A percentile compares a stretch with the other conserved stretches of the same genome.
Evolutionary conservation across 2,888 invertebrate species (phyloP).

Genomic region (Trissolcus japonicus): DNA sequence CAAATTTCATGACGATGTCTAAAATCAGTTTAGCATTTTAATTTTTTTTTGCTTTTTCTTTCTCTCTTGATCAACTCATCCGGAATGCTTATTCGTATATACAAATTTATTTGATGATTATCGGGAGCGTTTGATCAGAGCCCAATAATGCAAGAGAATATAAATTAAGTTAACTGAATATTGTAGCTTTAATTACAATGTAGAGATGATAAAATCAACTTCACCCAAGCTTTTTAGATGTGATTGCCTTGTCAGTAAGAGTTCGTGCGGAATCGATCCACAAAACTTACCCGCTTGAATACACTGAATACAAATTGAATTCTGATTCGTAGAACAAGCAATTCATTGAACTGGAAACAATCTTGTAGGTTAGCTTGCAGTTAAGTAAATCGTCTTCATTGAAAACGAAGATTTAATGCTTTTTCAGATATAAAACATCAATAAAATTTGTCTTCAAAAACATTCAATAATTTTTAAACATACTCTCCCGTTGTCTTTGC

Average conservation of each 20-base stretch:
- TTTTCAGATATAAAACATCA: constrained; percentile 41
- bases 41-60: no score
- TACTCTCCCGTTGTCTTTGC: not conserved
- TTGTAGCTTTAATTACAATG: constrained; percentile 47
- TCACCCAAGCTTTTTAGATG: constrained; percentile 49
- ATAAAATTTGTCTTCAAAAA: constrained; percentile 41
- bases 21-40: no score
- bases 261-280: constrained; percentile 55
- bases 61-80: no score
- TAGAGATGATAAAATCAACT: constrained; percentile 45
- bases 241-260: constrained; percentile 54
- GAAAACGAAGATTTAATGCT: constrained; percentile 52
- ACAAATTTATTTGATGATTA: not conserved
- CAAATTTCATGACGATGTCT: no score
- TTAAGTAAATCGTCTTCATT: constrained; percentile 53
- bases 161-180: constrained; percentile 33
- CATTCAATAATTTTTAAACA: constrained; percentile 18
- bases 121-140: constrained; percentile 5
- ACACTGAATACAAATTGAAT: constrained; percentile 56
- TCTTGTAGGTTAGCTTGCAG: constrained; percentile 53
- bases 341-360: constrained; percentile 56
- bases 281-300: constrained; percentile 56
- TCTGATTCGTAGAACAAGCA: constrained; percentile 58
- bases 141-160: constrained; percentile 12
- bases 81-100: no score